Conservation (phyloP, 1,140 invertebrate genomes). For the Drosophila melanogaster region DNA sequence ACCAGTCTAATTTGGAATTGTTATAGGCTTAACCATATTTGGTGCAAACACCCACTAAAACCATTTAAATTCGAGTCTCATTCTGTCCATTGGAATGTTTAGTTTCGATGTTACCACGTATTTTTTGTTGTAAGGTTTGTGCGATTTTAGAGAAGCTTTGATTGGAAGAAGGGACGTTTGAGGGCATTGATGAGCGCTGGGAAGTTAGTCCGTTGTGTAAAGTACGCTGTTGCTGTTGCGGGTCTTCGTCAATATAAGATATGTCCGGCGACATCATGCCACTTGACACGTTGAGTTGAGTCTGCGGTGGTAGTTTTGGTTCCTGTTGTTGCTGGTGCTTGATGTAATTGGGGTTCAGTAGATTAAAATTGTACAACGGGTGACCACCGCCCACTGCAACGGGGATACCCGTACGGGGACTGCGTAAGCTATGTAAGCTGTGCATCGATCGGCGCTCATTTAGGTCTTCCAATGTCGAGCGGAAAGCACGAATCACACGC, state of each 20-base stretch:
- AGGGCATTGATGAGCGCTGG: constrained; percentile 39
- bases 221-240: constrained; percentile 81
- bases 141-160: constrained; percentile 60
- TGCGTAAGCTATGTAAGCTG: constrained; percentile 98
- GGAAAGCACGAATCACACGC: constrained; percentile 99
- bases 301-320: constrained; percentile 32
- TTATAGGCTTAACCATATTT: not conserved
- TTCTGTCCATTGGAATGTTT: constrained; percentile 58
- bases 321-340: constrained; percentile 53
- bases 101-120: constrained; percentile 28
- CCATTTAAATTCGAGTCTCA: constrained; percentile 75
- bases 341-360: constrained; percentile 71
- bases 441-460: constrained; percentile 99
- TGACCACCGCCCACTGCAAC: constrained; percentile 43
- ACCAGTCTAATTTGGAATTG: not conserved
- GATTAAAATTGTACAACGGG: constrained; percentile 75
- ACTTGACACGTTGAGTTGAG: constrained; percentile 37
- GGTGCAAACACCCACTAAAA: not conserved
- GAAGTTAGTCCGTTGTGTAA: constrained; percentile 50
- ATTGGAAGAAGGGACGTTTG: constrained; percentile 10
- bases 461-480: constrained; percentile 99
- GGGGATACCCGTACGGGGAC: constrained; percentile 87
- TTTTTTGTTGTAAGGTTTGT: constrained; percentile 40
- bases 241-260: constrained; percentile 96
- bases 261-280: constrained; percentile 89